These are phyloP conservation scores for Apodemia zela DNA, from an alignment of 2,888 invertebrate genomes.

Conservation along the genomic window DNA sequence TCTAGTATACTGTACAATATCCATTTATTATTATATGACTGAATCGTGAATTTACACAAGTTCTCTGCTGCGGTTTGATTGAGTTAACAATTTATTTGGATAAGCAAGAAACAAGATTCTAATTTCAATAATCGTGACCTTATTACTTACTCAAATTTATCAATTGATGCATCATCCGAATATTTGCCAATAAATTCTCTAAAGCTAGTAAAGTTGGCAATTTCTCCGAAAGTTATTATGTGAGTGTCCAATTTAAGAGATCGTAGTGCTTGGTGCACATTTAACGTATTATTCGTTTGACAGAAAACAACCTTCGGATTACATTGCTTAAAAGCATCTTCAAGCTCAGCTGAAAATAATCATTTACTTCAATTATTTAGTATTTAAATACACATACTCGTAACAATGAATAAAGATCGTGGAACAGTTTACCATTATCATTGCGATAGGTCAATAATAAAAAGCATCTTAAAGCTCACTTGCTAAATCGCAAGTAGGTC, in stretches of 20 bases:
- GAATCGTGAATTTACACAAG: no score
- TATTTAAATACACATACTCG: no score
- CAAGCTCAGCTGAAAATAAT: constrained; percentile 47
- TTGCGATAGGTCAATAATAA: no score
- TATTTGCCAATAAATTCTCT: constrained; percentile 45
- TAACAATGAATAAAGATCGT: no score
- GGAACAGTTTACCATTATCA: no score
- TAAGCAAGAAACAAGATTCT: background rate
- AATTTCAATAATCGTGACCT: background rate
- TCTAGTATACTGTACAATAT: no score
- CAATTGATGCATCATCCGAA: constrained; percentile 38
- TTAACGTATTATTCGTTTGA: constrained; percentile 48
- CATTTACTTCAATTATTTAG: background rate
- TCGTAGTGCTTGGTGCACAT: constrained; percentile 44
- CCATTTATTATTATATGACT: no score
- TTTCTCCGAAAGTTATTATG: constrained; percentile 53
- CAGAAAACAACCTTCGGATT: constrained; percentile 57
- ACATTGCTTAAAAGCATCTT: constrained; percentile 41
- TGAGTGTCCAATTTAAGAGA: constrained; percentile 41
- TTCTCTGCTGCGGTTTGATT: no score
- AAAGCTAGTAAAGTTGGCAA: constrained; percentile 45
- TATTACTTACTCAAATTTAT: constrained; percentile 45
- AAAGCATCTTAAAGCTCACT: no score
- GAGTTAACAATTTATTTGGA: no score
- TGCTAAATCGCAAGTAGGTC: no score